Percentiles rank a stretch among this genome's conserved stretches.
These are phyloP conservation scores for Alectura lathami DNA, from an alignment of 2,113 vertebrate genomes.

Conservation along the genomic window DNA sequence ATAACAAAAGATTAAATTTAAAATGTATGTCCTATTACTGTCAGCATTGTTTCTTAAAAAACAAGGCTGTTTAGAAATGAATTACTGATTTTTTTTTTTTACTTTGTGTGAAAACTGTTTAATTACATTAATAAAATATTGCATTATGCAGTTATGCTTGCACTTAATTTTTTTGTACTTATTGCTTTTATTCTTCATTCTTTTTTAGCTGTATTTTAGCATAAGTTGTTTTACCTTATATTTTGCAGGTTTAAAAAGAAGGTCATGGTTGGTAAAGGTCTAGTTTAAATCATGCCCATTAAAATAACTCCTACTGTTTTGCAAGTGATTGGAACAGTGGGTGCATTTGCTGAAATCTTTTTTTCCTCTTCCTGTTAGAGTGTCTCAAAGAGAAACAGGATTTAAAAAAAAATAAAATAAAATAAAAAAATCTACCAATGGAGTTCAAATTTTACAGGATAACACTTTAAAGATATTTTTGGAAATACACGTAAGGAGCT, in stretches of 20 bases:
- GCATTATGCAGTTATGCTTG: neutral
- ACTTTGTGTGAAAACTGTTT: neutral
- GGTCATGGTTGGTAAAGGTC: neutral
- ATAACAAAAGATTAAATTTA: neutral
- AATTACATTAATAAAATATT: neutral
- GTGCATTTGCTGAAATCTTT: slow-evolving; percentile 6
- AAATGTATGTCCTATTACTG: neutral
- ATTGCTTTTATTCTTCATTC: neutral
- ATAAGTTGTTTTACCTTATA: neutral
- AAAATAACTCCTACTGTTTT: slow-evolving; percentile 50
- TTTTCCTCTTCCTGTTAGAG: slow-evolving; percentile 17
- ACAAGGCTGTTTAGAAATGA: neutral
- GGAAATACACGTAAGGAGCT: neutral
- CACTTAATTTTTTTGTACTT: neutral
- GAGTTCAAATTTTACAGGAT: neutral
- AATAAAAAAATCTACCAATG: neutral
- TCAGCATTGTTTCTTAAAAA: neutral
- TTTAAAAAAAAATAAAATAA: neutral
- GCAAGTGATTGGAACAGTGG: slow-evolving; percentile 33
- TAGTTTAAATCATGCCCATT: slow-evolving; percentile 22
- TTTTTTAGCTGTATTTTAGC: neutral
- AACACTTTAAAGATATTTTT: slow-evolving; percentile 21
- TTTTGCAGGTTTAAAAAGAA: slow-evolving; percentile 10
- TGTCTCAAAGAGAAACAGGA: neutral
- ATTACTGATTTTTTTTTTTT: neutral